A percentile compares a stretch with the other conserved stretches of the same genome.
Evolutionary conservation across 2,113 vertebrate species (phyloP).

Genomic region (Pholis gunnellus): DNA sequence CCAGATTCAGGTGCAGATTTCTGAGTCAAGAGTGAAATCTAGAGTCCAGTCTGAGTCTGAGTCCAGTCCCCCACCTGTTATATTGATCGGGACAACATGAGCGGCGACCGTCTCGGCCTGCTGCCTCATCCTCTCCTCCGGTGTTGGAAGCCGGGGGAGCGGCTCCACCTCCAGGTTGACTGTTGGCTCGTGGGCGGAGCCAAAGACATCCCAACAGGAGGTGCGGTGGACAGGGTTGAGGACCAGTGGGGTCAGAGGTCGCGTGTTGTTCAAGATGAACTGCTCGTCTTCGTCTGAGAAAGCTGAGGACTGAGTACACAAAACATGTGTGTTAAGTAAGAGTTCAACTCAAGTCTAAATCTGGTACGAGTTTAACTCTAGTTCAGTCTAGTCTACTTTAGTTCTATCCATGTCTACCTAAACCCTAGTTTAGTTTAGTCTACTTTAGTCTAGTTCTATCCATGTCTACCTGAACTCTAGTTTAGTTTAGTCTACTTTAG

Average conservation of each 20-base stretch:
- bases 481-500: not conserved
- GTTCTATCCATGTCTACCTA: conserved; percentile 66
- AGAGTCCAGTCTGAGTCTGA: too few species aligned
- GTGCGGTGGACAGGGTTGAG: conserved; percentile 52
- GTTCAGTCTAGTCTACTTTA: not conserved
- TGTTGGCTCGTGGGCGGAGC: conserved; percentile 70
- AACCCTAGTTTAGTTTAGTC: conserved; percentile 61
- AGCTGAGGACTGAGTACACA: conserved; percentile 82
- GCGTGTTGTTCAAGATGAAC: conserved; percentile 79
- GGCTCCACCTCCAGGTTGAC: conserved; percentile 83
- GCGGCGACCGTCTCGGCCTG: conserved; percentile 89
- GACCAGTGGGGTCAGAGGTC: conserved; percentile 85
- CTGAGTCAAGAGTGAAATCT: not conserved
- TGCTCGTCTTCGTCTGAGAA: conserved; percentile 89
- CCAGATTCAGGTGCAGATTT: too few species aligned
- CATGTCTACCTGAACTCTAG: not conserved
- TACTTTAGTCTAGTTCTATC: not conserved
- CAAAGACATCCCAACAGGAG: conserved; percentile 65
- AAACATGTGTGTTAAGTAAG: not conserved
- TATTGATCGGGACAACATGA: conserved; percentile 93
- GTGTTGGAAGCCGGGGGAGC: conserved; percentile 90
- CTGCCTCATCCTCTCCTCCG: conserved; percentile 94
- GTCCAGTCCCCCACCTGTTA: conserved; percentile 86
- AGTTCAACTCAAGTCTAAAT: not conserved
- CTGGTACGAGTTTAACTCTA: not conserved